Base-by-base conservation (phyloP, 2,113 vertebrate species). In the Lethenteron reissneri region DNA sequence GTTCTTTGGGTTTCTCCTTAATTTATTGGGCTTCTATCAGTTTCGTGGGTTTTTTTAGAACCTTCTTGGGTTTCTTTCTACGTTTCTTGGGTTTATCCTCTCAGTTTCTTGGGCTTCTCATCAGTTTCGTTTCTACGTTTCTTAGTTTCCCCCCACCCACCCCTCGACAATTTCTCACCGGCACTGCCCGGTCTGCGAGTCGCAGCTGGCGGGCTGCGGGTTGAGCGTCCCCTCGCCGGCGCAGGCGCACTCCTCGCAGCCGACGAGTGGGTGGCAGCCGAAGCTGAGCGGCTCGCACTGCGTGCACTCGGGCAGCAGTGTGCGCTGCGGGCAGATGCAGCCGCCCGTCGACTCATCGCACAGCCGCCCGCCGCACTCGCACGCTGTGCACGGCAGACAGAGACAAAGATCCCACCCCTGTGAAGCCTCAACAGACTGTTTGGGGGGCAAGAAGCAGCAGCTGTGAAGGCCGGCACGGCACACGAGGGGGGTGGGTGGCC, bases 241-340 rank as follows among this genome's bases (percentile, higher is more conserved):
- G 80, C 94, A 97, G 80, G 95, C 90, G 74, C 94, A 99, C 60
- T 89, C 80, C 80, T 95, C 91, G 1, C 94, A 99, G 58, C 92
- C 94, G 0, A 90, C 80, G 75, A 99, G 77, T 0, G 94, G 90
- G 78, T 99, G 94, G 81, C 94, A 99, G 76, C 88, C 92, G 0
- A 95, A 99, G 2, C 87, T 86, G 78, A 83, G 88, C 0, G 90
- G 87, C 81, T 95, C 83, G 2, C 94, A 99, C 72, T 82, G 73
- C 0, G 81, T 75, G 57, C 94, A 99, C 14, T 91, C 88, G 0
- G 94, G 92, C 0, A 71, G 83, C 58, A 96, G 5, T 0, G 94
- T 97, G 73, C 85, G 83, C 0, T 92, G 94, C 0, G 92, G 92
- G 57, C 94, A 99, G 77, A 96, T 84, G 57, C 94, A 99, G 70